Conservation (phyloP, 2,797 vertebrate genomes). For the Tenualosa ilisha region DNA sequence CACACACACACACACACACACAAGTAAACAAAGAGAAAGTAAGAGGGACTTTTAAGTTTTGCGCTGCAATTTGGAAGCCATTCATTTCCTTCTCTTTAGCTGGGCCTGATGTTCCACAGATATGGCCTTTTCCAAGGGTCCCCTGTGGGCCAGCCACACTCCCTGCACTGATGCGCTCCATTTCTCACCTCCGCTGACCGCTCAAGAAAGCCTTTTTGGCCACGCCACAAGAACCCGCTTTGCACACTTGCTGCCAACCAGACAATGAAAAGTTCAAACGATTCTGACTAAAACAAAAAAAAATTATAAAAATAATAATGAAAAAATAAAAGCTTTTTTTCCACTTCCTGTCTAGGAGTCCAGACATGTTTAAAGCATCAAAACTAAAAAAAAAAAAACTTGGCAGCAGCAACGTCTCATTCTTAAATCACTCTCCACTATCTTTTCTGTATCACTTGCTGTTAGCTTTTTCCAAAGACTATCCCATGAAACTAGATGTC, state of each 20-base stretch:
- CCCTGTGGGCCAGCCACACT: not conserved
- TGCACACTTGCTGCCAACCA: conserved; percentile 55
- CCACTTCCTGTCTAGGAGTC: not conserved
- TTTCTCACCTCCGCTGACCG: not conserved
- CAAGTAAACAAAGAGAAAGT: conserved; percentile 6
- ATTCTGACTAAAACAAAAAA: not conserved
- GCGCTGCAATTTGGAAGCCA: conserved; percentile 23
- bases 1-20: not conserved
- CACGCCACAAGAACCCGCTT: conserved; percentile 44
- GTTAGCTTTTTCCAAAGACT: not conserved
- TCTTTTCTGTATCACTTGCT: not conserved
- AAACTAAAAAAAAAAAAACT: not conserved
- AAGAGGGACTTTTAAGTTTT: conserved; percentile 6
- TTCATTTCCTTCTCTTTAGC: conserved; percentile 31
- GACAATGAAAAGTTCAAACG: conserved; percentile 56
- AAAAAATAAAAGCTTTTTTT: not conserved
- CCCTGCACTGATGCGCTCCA: not conserved
- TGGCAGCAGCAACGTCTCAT: not conserved
- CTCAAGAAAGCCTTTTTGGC: conserved; percentile 19
- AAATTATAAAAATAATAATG: not conserved
- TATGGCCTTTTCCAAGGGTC: not conserved
- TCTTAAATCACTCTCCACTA: conserved; percentile 7
- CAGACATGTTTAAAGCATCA: conserved; percentile 3
- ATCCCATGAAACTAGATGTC: not conserved
- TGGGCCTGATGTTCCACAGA: not conserved